phyloP scores from a whole-genome alignment of 2,888 invertebrate genomes.

The Imbricaverruca yamaguchii region DNA sequence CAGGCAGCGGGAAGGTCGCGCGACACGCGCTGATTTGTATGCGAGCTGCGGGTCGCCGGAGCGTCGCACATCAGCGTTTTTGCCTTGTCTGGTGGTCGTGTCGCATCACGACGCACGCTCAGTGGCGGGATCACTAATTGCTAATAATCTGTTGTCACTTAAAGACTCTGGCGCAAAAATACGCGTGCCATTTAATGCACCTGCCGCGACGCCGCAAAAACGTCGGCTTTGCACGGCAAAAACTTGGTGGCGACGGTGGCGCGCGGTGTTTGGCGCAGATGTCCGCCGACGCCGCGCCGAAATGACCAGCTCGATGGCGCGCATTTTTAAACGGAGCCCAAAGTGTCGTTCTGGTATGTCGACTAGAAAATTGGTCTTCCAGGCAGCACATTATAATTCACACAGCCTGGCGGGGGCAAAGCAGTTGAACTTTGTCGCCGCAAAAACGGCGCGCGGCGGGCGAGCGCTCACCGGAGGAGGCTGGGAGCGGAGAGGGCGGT shows the following conservation, averaged over 20 bases:
- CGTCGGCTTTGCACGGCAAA: not conserved
- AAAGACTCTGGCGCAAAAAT: conserved; percentile 10
- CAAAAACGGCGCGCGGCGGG: not conserved
- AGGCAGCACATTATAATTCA: not conserved
- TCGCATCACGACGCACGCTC: not conserved
- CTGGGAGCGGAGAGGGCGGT: not conserved
- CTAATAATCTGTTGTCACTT: conserved; percentile 22
- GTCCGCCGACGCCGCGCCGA: not conserved
- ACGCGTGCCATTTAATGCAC: conserved; percentile 2
- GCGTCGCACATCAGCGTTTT: not conserved
- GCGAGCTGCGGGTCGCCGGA: not conserved
- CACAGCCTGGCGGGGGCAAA: not conserved
- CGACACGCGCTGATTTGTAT: conserved; percentile 1
- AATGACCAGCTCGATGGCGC: not conserved
- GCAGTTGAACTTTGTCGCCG: not conserved
- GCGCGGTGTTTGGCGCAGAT: not conserved
- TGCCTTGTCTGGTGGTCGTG: not conserved
- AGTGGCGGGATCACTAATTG: not conserved
- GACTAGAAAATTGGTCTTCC: not conserved
- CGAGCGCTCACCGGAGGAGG: not conserved
- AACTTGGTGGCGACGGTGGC: not conserved
- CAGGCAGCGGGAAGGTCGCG: not conserved
- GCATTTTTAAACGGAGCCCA: not conserved
- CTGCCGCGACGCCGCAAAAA: conserved; percentile 11
- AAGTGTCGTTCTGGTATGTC: not conserved